Base-by-base conservation (phyloP, 1,140 invertebrate species). In the Drosophila azteca region DNA sequence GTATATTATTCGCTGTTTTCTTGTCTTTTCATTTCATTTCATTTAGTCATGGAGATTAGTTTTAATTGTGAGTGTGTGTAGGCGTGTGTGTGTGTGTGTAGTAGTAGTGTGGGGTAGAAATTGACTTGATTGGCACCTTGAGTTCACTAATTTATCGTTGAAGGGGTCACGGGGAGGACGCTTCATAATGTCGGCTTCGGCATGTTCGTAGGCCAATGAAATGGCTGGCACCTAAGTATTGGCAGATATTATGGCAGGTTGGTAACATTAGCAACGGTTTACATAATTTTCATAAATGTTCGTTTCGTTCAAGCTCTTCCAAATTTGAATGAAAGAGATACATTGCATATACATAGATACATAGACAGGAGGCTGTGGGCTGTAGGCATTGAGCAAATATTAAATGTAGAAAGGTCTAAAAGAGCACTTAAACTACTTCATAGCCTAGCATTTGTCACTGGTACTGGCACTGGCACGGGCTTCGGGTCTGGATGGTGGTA, bases 161-260 rank as follows among this genome's bases (percentile, higher is more conserved):
- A 96, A 94, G 92, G 98, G 97, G 93, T 99, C 98, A 96, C 99
- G 95, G 93, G 99, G 99, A 93, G 96, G 96, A 93, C 98, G 95
- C 95, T 99, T 99, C 99, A 99, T 99, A 94, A 99, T 99, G 95
- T 99, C 99, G 93, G 97, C 97, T 94, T 99, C 99, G 90, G 99
- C 97, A 94, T 98, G 95, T 95, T 99, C 99, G 94, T 99, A 99
- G 93, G 99, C 98, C 94, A 99, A 95, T 91, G 99, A 99, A 94
- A 99, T 99, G 93, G 99, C 99, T 92, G 98, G 99, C 93, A 99
- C 96, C 97, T 98, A 94, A 65, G 79, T 82, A 78, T 82, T 87
- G 83, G 75, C 24, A 87, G 11, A 35, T 35, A 13, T 88, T 79
- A 79, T 83, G 73, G 68, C 74, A 79, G 85, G 70, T 39, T 79